Evolutionary conservation across 2,797 vertebrate genomes (phyloP).

Genomic region (Phalloptychus januarius): DNA sequence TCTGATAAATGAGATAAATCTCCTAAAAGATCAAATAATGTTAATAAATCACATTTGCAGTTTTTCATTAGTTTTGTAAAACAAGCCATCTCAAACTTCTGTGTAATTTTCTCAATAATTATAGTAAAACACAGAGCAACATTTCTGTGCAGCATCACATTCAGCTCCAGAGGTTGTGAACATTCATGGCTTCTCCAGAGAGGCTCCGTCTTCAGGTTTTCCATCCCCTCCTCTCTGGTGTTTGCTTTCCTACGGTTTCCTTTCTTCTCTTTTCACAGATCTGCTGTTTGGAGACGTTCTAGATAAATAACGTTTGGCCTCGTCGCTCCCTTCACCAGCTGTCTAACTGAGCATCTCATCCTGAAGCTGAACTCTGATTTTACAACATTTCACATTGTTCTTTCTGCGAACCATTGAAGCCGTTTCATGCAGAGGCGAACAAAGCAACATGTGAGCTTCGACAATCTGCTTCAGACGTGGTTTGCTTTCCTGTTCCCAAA

Average conservation of each 20-base stretch:
- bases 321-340: constrained; percentile 12
- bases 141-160: background rate
- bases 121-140: too few species aligned
- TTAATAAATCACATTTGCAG: too few species aligned
- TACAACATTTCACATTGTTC: background rate
- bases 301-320: constrained; percentile 14
- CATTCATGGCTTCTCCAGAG: background rate
- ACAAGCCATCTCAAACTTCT: too few species aligned
- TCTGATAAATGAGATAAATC: too few species aligned
- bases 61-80: too few species aligned
- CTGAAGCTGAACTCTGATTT: background rate
- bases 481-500: background rate
- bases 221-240: background rate
- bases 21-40: too few species aligned
- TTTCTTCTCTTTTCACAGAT: background rate
- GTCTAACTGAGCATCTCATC: background rate
- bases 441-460: background rate
- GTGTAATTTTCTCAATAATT: too few species aligned
- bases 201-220: background rate
- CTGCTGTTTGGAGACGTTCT: background rate
- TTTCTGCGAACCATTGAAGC: background rate
- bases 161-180: background rate
- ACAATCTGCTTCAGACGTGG: background rate
- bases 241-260: constrained; percentile 1
- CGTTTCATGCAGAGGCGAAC: background rate